phyloP scores from a whole-genome alignment of 1,140 invertebrate genomes.

The Aphaenogaster ashmeadi region DNA sequence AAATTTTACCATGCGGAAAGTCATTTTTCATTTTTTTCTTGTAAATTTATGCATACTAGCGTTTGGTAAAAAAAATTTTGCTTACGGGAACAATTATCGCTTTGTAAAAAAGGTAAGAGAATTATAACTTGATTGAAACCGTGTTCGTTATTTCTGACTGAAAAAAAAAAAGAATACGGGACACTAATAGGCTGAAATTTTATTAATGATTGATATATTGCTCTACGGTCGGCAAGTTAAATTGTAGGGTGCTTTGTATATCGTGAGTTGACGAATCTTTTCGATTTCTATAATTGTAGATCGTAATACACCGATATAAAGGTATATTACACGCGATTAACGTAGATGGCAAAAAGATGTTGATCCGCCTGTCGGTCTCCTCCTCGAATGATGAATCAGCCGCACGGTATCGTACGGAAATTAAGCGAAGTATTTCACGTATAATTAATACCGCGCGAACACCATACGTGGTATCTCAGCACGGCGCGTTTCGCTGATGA shows the following conservation, averaged over 20 bases:
- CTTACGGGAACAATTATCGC: neutral
- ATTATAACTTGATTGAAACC: neutral
- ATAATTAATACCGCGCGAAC: constrained; percentile 54
- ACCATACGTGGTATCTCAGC: constrained; percentile 7
- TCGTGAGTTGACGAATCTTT: neutral
- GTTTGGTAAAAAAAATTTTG: neutral
- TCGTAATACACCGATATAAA: constrained; percentile 4
- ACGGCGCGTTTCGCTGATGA: constrained; percentile 57
- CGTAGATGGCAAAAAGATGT: constrained; percentile 4
- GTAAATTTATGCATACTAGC: neutral
- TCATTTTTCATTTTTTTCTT: neutral
- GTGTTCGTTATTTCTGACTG: neutral
- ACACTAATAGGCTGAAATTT: neutral
- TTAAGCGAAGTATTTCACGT: constrained; percentile 45
- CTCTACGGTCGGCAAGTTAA: neutral
- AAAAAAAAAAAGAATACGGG: neutral
- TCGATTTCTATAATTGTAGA: constrained; percentile 30
- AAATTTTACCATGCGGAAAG: neutral
- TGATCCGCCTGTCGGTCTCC: neutral
- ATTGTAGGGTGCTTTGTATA: neutral
- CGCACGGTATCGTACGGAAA: constrained; percentile 33
- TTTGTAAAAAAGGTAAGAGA: neutral
- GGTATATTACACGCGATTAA: constrained; percentile 26
- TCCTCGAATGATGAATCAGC: constrained; percentile 45
- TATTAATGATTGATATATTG: constrained; percentile 16